Conservation (phyloP, 2,888 invertebrate species). For the Trichogramma dendrolimi region DNA sequence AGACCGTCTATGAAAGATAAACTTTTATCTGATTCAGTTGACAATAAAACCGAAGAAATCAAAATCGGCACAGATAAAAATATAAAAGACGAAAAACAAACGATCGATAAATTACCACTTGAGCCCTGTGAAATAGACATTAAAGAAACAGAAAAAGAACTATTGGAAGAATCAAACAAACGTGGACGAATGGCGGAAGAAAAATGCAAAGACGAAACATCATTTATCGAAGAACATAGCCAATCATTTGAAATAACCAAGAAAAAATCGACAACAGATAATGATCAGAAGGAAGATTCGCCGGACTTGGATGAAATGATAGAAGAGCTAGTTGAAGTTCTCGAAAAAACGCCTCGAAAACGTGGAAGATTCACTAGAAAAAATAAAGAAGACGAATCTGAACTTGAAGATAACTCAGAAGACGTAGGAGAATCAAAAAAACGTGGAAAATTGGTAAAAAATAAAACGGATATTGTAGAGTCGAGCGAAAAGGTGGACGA, state of each 20-base stretch:
- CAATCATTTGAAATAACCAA: no score
- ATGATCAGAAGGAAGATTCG: neutral
- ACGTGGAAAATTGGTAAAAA: neutral
- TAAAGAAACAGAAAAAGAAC: no score
- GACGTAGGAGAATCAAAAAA: neutral
- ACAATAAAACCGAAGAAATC: no score
- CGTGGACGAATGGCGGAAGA: slow-evolving; percentile 9
- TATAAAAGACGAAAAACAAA: no score
- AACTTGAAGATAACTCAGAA: neutral
- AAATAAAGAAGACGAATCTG: slow-evolving; percentile 7
- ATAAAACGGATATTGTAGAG: neutral
- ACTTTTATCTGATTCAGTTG: no score
- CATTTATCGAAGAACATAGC: slow-evolving; percentile 26
- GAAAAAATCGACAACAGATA: no score
- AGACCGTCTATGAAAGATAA: no score
- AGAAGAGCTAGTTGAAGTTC: neutral
- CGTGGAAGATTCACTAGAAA: slow-evolving; percentile 11
- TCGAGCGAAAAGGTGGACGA: neutral
- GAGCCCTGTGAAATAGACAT: no score
- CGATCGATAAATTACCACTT: no score
- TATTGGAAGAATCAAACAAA: no score
- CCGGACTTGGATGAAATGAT: neutral
- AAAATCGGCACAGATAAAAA: no score
- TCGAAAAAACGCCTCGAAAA: slow-evolving; percentile 27
- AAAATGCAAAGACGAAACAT: slow-evolving; percentile 27